phyloP scores from a whole-genome alignment of 2,113 vertebrate species.

The Desmodus rotundus region DNA sequence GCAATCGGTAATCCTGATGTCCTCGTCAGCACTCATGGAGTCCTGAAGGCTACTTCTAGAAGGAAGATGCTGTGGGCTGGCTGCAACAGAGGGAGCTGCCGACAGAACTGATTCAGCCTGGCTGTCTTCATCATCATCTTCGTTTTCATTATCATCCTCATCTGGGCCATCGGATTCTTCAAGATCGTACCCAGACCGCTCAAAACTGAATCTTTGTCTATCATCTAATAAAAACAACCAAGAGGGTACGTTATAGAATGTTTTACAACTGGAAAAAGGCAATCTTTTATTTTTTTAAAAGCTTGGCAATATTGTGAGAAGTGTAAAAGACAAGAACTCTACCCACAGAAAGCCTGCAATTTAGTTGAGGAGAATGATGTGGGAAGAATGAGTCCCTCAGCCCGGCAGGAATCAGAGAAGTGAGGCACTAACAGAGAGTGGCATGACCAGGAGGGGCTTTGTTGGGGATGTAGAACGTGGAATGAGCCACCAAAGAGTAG shows the following conservation, averaged over 20 bases:
- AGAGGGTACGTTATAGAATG: neutral
- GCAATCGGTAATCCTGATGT: constrained; percentile 69
- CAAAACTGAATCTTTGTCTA: constrained; percentile 85
- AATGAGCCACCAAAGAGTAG: accelerated
- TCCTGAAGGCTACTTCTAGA: constrained; percentile 79
- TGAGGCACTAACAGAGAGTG: neutral
- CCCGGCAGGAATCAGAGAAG: neutral
- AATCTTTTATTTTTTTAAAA: neutral
- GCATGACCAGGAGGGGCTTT: neutral
- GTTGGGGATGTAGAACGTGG: neutral
- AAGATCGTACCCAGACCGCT: constrained; percentile 89
- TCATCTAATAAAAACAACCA: constrained; percentile 84
- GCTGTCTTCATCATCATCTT: constrained; percentile 98
- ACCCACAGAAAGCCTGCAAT: neutral
- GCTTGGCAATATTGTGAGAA: neutral
- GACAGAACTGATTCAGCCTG: constrained; percentile 95
- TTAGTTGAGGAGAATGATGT: neutral
- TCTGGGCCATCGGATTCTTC: constrained; percentile 94
- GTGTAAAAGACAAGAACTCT: neutral
- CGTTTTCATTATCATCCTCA: constrained; percentile 94
- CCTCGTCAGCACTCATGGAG: constrained; percentile 71
- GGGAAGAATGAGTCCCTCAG: neutral
- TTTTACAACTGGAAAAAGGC: neutral
- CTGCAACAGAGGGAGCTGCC: constrained; percentile 91
- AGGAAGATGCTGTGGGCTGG: constrained; percentile 93